Percentiles rank a stretch among this genome's conserved stretches.
These are phyloP conservation scores for Xiphophorus maculatus DNA, from an alignment of 2,113 vertebrate species.

Conservation along the genomic window DNA sequence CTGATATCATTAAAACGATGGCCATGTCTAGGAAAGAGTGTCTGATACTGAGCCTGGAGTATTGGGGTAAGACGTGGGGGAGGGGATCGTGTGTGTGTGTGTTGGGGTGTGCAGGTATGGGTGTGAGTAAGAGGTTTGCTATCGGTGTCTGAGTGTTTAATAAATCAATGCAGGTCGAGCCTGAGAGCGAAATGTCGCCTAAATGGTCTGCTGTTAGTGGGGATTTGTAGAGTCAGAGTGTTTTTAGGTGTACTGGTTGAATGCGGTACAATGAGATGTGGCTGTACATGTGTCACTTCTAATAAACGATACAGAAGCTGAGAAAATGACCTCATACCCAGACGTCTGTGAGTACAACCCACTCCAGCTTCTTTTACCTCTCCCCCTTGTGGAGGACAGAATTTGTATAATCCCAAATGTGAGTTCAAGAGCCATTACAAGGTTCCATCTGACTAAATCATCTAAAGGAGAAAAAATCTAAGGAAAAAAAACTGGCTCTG, in stretches of 20 bases:
- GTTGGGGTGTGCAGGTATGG: constrained; percentile 12
- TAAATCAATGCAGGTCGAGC: constrained; percentile 70
- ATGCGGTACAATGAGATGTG: constrained; percentile 8
- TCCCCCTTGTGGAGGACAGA: neutral
- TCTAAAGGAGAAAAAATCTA: constrained; percentile 13
- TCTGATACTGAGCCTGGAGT: constrained; percentile 41
- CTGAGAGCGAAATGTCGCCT: constrained; percentile 55
- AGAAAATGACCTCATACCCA: constrained; percentile 56
- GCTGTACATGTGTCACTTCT: constrained; percentile 59
- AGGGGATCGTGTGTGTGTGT: neutral
- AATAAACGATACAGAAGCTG: constrained; percentile 51
- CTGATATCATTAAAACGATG: constrained; percentile 65
- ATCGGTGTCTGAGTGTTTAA: constrained; percentile 62
- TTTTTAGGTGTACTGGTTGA: constrained; percentile 18
- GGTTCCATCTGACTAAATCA: neutral
- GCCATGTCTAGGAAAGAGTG: constrained; percentile 54
- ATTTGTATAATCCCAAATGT: neutral
- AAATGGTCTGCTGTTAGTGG: constrained; percentile 49
- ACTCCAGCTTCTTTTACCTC: neutral
- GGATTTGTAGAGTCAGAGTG: constrained; percentile 19
- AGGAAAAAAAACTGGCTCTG: neutral
- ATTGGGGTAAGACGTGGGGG: constrained; percentile 6
- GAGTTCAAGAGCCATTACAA: neutral
- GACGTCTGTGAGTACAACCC: constrained; percentile 21
- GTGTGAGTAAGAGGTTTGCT: constrained; percentile 12